Base-by-base conservation (phyloP, 2,797 vertebrate genomes). In the Staurois parvus region DNA sequence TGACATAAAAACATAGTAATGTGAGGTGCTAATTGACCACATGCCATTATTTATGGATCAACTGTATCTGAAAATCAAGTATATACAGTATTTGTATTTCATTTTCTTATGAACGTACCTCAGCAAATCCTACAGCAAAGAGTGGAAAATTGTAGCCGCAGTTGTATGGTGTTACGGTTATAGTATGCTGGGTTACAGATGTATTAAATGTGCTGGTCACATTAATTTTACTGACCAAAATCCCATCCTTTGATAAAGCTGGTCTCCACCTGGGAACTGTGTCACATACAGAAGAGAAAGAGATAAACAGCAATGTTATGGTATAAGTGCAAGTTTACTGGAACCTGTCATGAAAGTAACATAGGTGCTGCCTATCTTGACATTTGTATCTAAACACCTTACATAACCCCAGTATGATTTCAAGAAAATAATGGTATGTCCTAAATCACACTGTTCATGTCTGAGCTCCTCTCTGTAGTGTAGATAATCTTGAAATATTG, bases 61-160 rank as follows among this genome's bases (percentile, higher is more conserved):
- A 19, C 48, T 17, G 3, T 6, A 52, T 17, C 4, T 15, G 4
- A 17, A 52, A 13, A 52, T 19, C 0, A 52, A 17, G 15, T 4
- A 48, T 48, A 48, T n/a, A n/a, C n/a, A n/a, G n/a, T 48, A 19
- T 12, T 13, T 4, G 2, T 48, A 1, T 17, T 48, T 48, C 4
- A 17, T 19, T 19, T 13, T 52, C 17, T 19, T 52, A 17, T 52
- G 3, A 19, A 52, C 68, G 15, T 90, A 97, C 96, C 95, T 94
- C 90, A 28, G 95, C 84, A 91, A 97, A 97, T 69, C 84, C 93
- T 0, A 94, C 68, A 24, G 88, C 45, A 2, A 97, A 81, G 48
- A 96, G 85, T 0, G 96, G 96, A 84, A 97, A 94, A 13, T 90
- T 91, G 34, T 85, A 91, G 21, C 92, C 92, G 17, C 96, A 97